Evolutionary conservation across 2,797 vertebrate genomes (phyloP).

Genomic region (Sternarchorhynchus goeldii): DNA sequence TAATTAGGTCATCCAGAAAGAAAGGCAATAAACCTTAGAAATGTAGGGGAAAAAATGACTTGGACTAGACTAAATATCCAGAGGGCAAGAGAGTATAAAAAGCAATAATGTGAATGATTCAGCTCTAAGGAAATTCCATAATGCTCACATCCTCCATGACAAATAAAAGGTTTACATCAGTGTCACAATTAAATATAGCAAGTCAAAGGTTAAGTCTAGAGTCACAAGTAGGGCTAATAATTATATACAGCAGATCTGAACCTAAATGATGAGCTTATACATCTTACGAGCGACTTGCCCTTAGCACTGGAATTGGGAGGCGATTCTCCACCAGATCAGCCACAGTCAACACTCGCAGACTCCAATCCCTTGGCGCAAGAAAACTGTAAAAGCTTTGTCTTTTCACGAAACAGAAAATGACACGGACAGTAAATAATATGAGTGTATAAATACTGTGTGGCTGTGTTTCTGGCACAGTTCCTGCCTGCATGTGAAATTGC

Average conservation of each 20-base stretch:
- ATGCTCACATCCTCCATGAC: slow-evolving; percentile 44
- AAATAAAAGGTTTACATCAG: slow-evolving; percentile 41
- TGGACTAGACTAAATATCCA: slow-evolving; percentile 42
- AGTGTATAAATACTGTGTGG: slow-evolving; percentile 27
- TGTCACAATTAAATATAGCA: slow-evolving; percentile 36
- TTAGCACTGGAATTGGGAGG: neutral
- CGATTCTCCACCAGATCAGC: slow-evolving; percentile 5
- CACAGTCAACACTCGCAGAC: slow-evolving; percentile 23
- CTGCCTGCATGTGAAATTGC: slow-evolving; percentile 48
- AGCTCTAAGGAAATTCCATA: slow-evolving; percentile 54
- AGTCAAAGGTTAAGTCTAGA: slow-evolving; percentile 29
- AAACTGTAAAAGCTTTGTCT: slow-evolving; percentile 44
- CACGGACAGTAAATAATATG: slow-evolving; percentile 43
- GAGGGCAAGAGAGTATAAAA: slow-evolving; percentile 23
- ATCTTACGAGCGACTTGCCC: slow-evolving; percentile 1
- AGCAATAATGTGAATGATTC: slow-evolving; percentile 43
- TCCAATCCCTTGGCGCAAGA: slow-evolving; percentile 17
- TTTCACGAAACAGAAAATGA: slow-evolving; percentile 26
- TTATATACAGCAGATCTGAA: slow-evolving; percentile 34
- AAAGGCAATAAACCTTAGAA: slow-evolving; percentile 10
- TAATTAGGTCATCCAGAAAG: neutral
- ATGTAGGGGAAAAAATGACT: slow-evolving; percentile 29
- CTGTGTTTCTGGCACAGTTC: slow-evolving; percentile 26
- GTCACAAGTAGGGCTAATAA: slow-evolving; percentile 17
- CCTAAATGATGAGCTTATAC: slow-evolving; percentile 11